Base-by-base conservation (phyloP, 2,797 vertebrate species). In the Spea hammondii region DNA sequence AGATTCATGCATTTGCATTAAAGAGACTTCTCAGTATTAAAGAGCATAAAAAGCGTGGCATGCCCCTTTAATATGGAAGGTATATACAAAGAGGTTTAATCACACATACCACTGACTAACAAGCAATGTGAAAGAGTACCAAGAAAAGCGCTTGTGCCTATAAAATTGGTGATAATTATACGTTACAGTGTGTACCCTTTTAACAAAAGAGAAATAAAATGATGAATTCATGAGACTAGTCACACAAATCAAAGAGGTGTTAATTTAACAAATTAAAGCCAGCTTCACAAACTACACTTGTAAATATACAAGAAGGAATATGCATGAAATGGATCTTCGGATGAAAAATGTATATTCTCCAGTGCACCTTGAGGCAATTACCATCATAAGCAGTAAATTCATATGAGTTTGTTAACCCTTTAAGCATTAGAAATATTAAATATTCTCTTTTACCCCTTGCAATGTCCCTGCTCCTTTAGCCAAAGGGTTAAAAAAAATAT, bases 21-120 rank as follows among this genome's bases (percentile, higher is more conserved):
- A 32, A 32, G 67, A 77, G 66, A 54, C 51, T n/a, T 77, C 55
- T 45, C 54, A 62, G 76, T 55, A 69, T 60, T 60, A 44, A 17
- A 77, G 65, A 65, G 70, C 44, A 70, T 78, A 48, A 66, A 45
- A 65, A 50, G 1, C 69, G 50, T 62, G 8, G 64, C 55, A 17
- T 72, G 74, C 6, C 51, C 51, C 51, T 53, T 45, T 59, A 78
- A 69, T 66, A 65, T 6, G 51, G 51, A 6, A 53, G 32, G 32
- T 32, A 32, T 32, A 32, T 32, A 32, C 32, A 32, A 32, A 3
- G 32, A 32, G 32, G 32, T 32, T 32, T 32, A 32, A 10, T 47
- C 64, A 77, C 44, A 64, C 14, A 65, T 65, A 48, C 17, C 44
- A 7, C 74, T 5, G 10, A 8, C 48, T 17, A 64, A 49, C 46